Evolutionary conservation across 92 coral and sea anemone genomes (phyloP), one percentile per base, ranked within the genome.

Genomic region (Bergia puertoricense): DNA sequence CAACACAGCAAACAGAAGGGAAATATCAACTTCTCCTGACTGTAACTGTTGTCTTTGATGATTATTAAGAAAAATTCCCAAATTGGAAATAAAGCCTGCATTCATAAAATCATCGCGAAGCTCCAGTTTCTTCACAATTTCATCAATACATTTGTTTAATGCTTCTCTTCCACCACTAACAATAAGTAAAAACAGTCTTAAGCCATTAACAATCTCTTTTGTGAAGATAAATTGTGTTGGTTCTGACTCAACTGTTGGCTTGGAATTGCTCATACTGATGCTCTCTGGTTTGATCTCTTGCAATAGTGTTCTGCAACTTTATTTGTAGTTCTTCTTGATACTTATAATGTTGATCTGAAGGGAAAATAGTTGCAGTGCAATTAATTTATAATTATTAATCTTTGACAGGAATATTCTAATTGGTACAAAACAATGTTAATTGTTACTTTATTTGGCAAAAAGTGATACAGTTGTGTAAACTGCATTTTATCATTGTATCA

Each of bases 171-270:
- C 77, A n/a, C 77, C 77, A 23, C 23, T 38, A 30, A 38, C 42
- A n/a, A 73, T 73, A 38, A 73, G 77, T 38, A 73, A n/a, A 73
- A n/a, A 73, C 36, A 73, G 77, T 11, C 23, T 73, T 23, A 73
- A 38, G 77, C 77, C 77, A 73, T 73, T 73, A 38, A 73, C 13
- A 13, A 73, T 73, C 77, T 23, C 77, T 30, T 23, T 23, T 73
- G 15, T 73, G 43, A 65, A 5, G 15, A 65, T 38, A 73, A 38
- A n/a, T 57, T 57, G 66, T 57, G 66, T 9, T 73, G 77, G 77
- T 23, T 73, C 77, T 73, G 77, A 11, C 42, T 73, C 43, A 23
- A 73, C 4, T 73, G 9, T 57, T 57, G 66, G 66, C 66, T 0
- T 18, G 10, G 66, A 57, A 18, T 57, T 10, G 66, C 66, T 57